Evolutionary conservation across 2,888 invertebrate genomes (phyloP).

Genomic region (Hartigia nigra): DNA sequence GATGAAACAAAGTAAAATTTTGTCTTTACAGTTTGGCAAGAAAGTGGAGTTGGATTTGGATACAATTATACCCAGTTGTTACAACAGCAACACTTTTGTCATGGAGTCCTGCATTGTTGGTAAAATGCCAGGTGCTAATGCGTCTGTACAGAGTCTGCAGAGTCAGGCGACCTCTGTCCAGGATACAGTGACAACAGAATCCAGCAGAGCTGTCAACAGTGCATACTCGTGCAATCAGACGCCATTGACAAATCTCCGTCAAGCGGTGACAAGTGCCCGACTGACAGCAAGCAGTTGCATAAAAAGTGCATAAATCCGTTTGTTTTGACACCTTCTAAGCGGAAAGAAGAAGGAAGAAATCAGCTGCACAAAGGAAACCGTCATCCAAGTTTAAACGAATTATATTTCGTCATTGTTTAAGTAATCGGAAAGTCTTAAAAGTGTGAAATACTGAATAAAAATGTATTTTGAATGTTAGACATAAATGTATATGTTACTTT

Average conservation of each 20-base stretch:
- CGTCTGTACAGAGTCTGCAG: slow-evolving; percentile 15
- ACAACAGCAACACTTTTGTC: slow-evolving; percentile 4
- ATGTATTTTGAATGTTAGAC: no score
- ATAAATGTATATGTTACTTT: no score
- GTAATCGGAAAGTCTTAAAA: no score
- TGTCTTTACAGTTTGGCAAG: slow-evolving; percentile 41
- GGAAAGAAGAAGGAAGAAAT: no score
- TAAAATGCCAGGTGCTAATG: slow-evolving; percentile 26
- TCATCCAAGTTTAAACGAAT: no score
- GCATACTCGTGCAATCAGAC: slow-evolving; percentile 7
- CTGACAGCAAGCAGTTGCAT: slow-evolving; percentile 17
- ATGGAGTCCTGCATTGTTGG: slow-evolving; percentile 26
- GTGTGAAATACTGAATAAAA: no score
- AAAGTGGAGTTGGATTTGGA: slow-evolving; percentile 30
- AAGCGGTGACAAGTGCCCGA: slow-evolving; percentile 14
- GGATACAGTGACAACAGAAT: neutral
- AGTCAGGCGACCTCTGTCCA: slow-evolving; percentile 2
- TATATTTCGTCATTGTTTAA: no score
- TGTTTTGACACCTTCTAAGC: no score
- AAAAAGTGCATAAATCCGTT: neutral
- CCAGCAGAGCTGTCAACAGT: neutral
- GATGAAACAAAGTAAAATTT: neutral
- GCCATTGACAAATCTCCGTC: slow-evolving; percentile 11
- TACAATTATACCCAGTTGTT: slow-evolving; percentile 21
- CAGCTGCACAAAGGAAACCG: no score